phyloP scores from a whole-genome alignment of 2,113 vertebrate species.

The Oncorhynchus keta region DNA sequence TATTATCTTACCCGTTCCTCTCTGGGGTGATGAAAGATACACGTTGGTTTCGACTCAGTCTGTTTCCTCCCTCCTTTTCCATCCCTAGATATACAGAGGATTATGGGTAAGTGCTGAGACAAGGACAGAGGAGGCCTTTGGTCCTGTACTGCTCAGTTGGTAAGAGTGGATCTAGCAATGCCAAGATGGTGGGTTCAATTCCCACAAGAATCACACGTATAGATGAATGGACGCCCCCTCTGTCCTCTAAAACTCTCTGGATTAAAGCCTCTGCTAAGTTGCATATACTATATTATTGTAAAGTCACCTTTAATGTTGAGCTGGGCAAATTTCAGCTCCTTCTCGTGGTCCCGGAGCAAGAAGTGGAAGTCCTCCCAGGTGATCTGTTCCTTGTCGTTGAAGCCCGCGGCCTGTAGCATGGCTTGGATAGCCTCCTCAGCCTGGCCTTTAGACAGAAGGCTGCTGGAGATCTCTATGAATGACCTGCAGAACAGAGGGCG shows the following conservation, averaged over 20 bases:
- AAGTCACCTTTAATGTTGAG: conserved; percentile 83
- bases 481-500: conserved; percentile 72
- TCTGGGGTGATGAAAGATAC: conserved; percentile 84
- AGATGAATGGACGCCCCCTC: no score
- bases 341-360: conserved; percentile 86
- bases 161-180: no score
- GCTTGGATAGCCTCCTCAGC: conserved; percentile 86
- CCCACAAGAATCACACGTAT: no score
- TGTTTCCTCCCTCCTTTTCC: conserved; percentile 73
- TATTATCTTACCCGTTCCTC: conserved; percentile 56
- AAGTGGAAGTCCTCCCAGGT: conserved; percentile 95
- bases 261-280: neutral
- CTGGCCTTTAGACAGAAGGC: conserved; percentile 84
- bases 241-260: no score
- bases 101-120: no score
- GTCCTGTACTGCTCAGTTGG: no score
- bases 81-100: conserved; percentile 69
- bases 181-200: no score
- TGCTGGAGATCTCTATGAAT: conserved; percentile 92
- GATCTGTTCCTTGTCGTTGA: conserved; percentile 82
- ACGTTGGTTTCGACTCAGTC: conserved; percentile 66
- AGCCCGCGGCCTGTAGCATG: conserved; percentile 84
- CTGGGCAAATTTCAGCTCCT: conserved; percentile 80
- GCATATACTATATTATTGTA: neutral
- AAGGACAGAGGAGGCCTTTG: no score